Evolutionary conservation across 2,113 vertebrate species (phyloP), one percentile per base, ranked within the genome.

Genomic region (Castor canadensis): DNA sequence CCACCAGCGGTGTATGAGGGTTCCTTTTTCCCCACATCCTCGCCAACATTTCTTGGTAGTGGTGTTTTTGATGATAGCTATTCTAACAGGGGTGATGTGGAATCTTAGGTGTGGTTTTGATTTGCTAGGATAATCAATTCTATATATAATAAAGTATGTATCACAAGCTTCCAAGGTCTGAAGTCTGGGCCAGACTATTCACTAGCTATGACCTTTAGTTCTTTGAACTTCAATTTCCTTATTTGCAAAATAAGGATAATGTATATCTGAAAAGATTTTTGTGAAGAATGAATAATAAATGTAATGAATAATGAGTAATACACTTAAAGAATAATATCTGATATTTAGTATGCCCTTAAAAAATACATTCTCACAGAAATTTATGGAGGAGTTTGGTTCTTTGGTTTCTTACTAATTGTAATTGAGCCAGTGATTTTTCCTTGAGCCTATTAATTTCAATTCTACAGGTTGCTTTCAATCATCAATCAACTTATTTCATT

Each of bases 191-290:
- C 72, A 76, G 43, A 71, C 24, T 95, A 91, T 38, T 80, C 38
- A 87, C 28, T 91, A 91, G 43, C 6, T 87, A 87, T 54, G 60
- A 87, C n/a, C 40, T 95, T 54, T 30, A 30, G 22, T 58, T 93
- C 38, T 86, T 85, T 77, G 38, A 93, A 85, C 32, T 64, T 93
- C 66, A 84, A 84, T 71, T 92, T 93, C 52, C 56, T 93, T 76
- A 76, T 35, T 71, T 76, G 15, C 66, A 93, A 84, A 87, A 75
- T 45, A 84, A 92, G 26, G 10, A 95, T 87, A 90, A 67, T 69
- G 40, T 13, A 8, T 58, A 71, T 20, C 13, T 45, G 91, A 22
- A 15, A 95, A 22, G 47, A 79, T 64, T 87, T 87, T 93, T 93
- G 26, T 38, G 24, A 82, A 75, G 43, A 71, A 15, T 58, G 64